Percentiles rank a stretch among this genome's conserved stretches.
Evolutionary conservation across 2,888 invertebrate genomes (phyloP).

Genomic region (Harpalus rubripes): DNA sequence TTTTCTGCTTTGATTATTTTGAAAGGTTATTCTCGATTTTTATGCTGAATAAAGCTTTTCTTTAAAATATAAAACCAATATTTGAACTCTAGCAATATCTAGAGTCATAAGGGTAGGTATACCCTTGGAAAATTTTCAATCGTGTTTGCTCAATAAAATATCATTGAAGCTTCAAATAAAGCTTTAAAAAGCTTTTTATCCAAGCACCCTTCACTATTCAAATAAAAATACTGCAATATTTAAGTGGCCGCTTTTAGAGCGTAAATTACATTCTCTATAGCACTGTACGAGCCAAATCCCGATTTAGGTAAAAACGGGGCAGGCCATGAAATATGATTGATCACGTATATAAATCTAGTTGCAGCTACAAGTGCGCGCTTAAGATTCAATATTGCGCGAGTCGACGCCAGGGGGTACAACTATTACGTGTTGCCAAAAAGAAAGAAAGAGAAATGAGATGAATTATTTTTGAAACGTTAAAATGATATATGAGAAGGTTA

Average conservation of each 20-base stretch:
- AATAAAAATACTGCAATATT: slow-evolving; percentile 62
- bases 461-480: slow-evolving; percentile 54
- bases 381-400: slow-evolving; percentile 60
- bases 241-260: slow-evolving; percentile 58
- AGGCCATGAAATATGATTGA: slow-evolving; percentile 65
- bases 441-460: slow-evolving; percentile 18
- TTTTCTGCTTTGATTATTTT: too few relatives aligned
- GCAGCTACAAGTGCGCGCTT: slow-evolving; percentile 57
- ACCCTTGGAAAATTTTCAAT: slow-evolving; percentile 29
- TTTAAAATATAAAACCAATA: slow-evolving; percentile 13
- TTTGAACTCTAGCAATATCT: slow-evolving; percentile 10
- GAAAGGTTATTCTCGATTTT: too few relatives aligned
- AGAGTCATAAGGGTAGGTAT: slow-evolving; percentile 16
- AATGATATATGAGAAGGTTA: slow-evolving; percentile 58
- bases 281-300: slow-evolving; percentile 40
- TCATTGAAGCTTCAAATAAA: slow-evolving; percentile 47
- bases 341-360: slow-evolving; percentile 65
- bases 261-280: slow-evolving; percentile 57
- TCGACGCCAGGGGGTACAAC: slow-evolving; percentile 44
- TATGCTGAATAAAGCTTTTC: neutral
- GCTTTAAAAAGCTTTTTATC: slow-evolving; percentile 60
- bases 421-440: slow-evolving; percentile 46
- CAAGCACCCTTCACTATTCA: slow-evolving; percentile 58
- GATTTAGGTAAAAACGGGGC: slow-evolving; percentile 59
- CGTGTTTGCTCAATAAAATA: slow-evolving; percentile 60